Conservation (phyloP, 1,140 invertebrate species). For the Solenopsis fugax region DNA sequence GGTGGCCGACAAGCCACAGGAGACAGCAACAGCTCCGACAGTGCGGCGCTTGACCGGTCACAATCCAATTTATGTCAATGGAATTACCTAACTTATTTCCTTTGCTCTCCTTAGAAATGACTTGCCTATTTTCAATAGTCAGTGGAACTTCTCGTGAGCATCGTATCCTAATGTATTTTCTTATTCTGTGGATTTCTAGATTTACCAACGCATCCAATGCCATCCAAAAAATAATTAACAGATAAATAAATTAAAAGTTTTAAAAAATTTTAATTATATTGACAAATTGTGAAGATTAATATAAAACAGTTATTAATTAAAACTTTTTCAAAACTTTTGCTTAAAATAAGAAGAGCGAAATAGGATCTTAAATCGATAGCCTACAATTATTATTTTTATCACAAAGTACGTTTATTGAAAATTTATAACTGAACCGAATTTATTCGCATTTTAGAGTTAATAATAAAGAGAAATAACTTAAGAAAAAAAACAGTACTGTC, state of each 20-base stretch:
- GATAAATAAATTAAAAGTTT: background rate
- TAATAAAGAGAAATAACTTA: background rate
- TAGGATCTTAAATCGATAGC: background rate
- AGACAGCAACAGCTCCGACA: conserved; percentile 38
- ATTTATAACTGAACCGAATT: conserved; percentile 5
- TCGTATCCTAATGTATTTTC: background rate
- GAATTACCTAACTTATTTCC: conserved; percentile 48
- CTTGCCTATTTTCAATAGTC: background rate
- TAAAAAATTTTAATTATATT: background rate
- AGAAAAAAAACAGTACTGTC: background rate
- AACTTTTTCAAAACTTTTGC: background rate
- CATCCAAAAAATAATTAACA: background rate
- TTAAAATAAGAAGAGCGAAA: background rate
- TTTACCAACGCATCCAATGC: background rate
- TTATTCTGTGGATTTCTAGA: background rate
- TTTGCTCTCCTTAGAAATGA: background rate
- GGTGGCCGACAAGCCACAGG: conserved; percentile 56
- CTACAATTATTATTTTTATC: background rate
- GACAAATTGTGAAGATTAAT: background rate
- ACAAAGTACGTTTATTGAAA: background rate
- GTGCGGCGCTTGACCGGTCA: conserved; percentile 50
- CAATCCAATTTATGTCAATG: conserved; percentile 68
- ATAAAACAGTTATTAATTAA: background rate
- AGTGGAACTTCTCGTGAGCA: background rate
- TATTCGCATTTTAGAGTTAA: background rate